These are phyloP conservation scores for Oostethus manadensis DNA, from an alignment of 2,113 vertebrate genomes.

Conservation along the genomic window DNA sequence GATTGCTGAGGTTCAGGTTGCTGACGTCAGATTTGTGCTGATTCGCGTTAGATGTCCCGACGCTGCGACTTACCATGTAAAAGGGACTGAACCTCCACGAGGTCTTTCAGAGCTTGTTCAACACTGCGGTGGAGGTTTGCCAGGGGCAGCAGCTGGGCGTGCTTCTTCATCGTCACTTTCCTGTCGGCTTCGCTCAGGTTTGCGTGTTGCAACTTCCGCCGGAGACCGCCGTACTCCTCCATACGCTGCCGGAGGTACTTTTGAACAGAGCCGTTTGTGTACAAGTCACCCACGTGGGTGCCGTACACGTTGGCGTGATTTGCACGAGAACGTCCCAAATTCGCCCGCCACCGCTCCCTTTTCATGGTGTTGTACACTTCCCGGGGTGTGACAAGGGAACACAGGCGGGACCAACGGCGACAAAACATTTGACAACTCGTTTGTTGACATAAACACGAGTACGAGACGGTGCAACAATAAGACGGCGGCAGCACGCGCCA, in stretches of 20 bases:
- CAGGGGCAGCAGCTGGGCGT: conserved; percentile 46
- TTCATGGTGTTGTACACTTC: conserved; percentile 3
- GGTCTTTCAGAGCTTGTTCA: conserved; percentile 39
- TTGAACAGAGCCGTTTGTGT: conserved; percentile 37
- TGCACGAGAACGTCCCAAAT: background rate
- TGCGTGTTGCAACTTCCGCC: conserved; percentile 31
- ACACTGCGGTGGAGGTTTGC: conserved; percentile 17
- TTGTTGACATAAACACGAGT: background rate
- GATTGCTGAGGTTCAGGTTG: conserved; percentile 43
- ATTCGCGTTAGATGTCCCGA: too few relatives aligned
- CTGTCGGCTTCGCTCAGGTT: conserved; percentile 52
- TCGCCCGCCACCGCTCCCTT: conserved; percentile 29
- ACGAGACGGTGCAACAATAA: background rate
- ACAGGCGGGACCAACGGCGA: conserved; percentile 17
- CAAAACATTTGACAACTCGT: conserved; percentile 28
- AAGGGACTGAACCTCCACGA: conserved; percentile 46
- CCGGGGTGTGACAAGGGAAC: conserved; percentile 8
- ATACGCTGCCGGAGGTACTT: conserved; percentile 43
- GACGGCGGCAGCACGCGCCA: background rate
- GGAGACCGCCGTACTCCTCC: conserved; percentile 34
- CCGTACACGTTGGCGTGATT: background rate
- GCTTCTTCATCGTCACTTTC: conserved; percentile 30
- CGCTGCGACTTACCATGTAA: conserved; percentile 56
- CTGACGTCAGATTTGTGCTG: background rate
- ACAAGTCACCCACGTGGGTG: conserved; percentile 24